These are phyloP conservation scores for Masticophis lateralis DNA, from an alignment of 2,797 vertebrate species.

Conservation along the genomic window DNA sequence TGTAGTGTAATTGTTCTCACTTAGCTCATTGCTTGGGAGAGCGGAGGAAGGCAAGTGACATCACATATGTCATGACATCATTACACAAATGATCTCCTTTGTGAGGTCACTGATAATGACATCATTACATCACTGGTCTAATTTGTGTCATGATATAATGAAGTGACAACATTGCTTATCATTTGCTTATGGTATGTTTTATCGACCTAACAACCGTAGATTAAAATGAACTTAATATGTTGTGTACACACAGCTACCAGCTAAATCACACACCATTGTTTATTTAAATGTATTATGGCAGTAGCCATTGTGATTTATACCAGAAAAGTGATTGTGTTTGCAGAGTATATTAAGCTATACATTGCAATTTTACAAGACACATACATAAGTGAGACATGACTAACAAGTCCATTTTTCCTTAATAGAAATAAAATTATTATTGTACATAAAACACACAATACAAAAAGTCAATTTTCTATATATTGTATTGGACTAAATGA, in stretches of 20 bases:
- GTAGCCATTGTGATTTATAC: not conserved
- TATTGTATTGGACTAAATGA: not conserved
- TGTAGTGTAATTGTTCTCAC: not conserved
- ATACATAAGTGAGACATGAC: not conserved
- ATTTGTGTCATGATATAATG: not conserved
- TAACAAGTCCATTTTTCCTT: not conserved
- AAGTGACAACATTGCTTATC: not conserved
- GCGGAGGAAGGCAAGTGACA: not conserved
- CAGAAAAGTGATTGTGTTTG: not conserved
- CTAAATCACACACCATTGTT: not conserved
- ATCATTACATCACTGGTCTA: not conserved
- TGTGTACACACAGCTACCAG: not conserved
- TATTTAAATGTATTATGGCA: not conserved
- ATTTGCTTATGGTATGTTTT: not conserved
- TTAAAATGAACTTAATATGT: not conserved
- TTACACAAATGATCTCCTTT: not conserved
- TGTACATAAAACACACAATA: not conserved
- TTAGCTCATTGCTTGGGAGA: not conserved
- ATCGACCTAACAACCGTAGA: not conserved
- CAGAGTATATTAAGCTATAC: not conserved
- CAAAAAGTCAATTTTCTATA: not conserved
- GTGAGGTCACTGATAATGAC: too few species aligned
- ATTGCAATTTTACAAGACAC: not conserved
- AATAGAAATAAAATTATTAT: not conserved
- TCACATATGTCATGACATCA: not conserved